Conservation (phyloP, 2,888 invertebrate genomes). For the Pandemis corylana region DNA sequence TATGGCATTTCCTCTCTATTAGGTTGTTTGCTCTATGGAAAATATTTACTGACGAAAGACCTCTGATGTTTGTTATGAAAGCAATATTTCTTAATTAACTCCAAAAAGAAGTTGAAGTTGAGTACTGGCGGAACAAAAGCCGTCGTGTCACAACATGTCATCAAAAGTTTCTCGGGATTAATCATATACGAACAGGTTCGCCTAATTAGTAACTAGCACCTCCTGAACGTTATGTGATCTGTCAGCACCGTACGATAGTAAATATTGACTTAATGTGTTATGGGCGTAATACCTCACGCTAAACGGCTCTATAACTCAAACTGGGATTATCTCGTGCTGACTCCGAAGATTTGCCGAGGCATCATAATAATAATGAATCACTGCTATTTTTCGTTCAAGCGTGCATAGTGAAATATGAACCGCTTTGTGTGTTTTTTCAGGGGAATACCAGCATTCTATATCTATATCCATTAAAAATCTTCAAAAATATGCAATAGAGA, state of each 20-base stretch:
- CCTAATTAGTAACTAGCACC: slow-evolving; percentile 1
- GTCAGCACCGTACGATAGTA: slow-evolving; percentile 30
- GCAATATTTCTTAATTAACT: no score
- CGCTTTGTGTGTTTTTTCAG: not conserved
- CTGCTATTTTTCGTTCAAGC: not conserved
- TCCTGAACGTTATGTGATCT: slow-evolving; percentile 21
- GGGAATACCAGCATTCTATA: not conserved
- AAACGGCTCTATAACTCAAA: slow-evolving; percentile 40
- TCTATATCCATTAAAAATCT: no score
- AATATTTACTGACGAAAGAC: no score
- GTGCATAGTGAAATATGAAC: not conserved
- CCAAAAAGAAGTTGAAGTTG: no score
- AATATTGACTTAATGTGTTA: slow-evolving; percentile 37
- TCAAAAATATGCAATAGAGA: no score
- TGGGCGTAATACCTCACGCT: slow-evolving; percentile 33
- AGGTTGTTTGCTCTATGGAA: no score
- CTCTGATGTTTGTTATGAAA: no score
- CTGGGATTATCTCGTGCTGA: slow-evolving; percentile 35
- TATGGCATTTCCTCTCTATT: no score
- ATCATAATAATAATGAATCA: slow-evolving; percentile 15
- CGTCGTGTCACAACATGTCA: no score
- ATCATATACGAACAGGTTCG: not conserved
- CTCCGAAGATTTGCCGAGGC: slow-evolving; percentile 28
- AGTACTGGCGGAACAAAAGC: no score
- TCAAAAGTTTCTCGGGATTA: no score